Percentiles rank a stretch among this genome's conserved stretches.
phyloP scores from a whole-genome alignment of 1,140 invertebrate species.

The Bactericera cockerelli region DNA sequence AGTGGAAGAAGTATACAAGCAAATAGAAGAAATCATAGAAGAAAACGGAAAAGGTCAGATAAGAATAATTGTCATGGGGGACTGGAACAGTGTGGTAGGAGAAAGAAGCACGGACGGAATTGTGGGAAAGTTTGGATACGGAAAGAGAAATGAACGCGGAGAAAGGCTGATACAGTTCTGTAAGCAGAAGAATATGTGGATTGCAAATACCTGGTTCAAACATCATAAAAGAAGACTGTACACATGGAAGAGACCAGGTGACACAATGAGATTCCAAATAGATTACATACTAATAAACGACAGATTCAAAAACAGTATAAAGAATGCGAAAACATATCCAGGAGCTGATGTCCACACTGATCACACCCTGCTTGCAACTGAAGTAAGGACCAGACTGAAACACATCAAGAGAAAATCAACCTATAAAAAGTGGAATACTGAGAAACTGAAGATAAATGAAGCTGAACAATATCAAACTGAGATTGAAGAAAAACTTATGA shows the following conservation, averaged over 20 bases:
- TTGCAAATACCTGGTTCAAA: conserved; percentile 8
- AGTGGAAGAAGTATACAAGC: conserved; percentile 12
- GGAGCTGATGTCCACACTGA: conserved; percentile 9
- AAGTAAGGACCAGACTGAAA: conserved; percentile 2
- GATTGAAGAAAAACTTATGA: background rate
- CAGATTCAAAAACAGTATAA: conserved; percentile 8
- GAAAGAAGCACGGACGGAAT: background rate
- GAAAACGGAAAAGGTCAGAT: background rate
- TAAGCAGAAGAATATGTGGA: background rate
- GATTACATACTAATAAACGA: conserved; percentile 11
- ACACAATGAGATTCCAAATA: conserved; percentile 9
- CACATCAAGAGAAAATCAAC: background rate
- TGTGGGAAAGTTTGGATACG: conserved; percentile 12
- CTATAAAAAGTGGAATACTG: background rate
- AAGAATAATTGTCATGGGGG: conserved; percentile 16
- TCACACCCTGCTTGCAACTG: background rate
- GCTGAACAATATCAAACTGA: background rate
- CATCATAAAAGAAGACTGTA: background rate
- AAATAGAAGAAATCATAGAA: conserved; percentile 6
- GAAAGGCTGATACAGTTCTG: conserved; percentile 3
- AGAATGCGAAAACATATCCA: conserved; percentile 2
- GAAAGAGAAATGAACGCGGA: conserved; percentile 11
- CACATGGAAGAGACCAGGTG: conserved; percentile 10
- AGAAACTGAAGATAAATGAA: background rate
- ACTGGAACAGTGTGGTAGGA: conserved; percentile 16